A percentile compares a stretch with the other conserved stretches of the same genome.
phyloP scores from a whole-genome alignment of 2,113 vertebrate genomes.

The human (Homo sapiens) region GRCh38 chr16:76370001-76370500 shows the following conservation, averaged over 20 bases:
- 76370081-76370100: background rate
- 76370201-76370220: slow-evolving; percentile 8
- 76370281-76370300: background rate
- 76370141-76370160: background rate
- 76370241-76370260: background rate
- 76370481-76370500: background rate
- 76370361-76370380: background rate
- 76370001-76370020: background rate
- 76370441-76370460: background rate
- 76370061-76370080: background rate
- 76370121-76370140: background rate
- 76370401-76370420: background rate
- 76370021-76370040: background rate
- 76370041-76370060: background rate
- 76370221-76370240: background rate
- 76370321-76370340: slow-evolving; percentile 15
- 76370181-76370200: background rate
- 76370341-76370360: slow-evolving; percentile 11
- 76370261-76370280: background rate
- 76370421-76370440: background rate
- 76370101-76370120: background rate
- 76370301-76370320: background rate
- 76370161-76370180: background rate
- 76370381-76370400: background rate
- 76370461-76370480: background rate